A percentile compares a stretch with the other conserved stretches of the same genome.
Evolutionary conservation across 2,113 vertebrate genomes (phyloP).

Genomic region (Nestor notabilis): DNA sequence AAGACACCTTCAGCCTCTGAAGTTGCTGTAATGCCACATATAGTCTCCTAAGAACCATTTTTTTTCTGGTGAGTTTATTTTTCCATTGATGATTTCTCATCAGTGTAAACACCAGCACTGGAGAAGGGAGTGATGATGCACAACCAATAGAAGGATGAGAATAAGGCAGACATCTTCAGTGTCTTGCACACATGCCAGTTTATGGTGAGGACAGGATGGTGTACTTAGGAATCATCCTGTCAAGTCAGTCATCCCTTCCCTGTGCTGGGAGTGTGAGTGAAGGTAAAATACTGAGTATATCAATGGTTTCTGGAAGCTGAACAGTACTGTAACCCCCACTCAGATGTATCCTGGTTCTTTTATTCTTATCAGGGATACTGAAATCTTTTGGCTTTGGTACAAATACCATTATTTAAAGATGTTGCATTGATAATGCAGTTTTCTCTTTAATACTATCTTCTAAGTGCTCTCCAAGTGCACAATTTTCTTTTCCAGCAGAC

Average conservation of each 20-base stretch:
- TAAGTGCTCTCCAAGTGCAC: background rate
- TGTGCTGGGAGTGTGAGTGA: background rate
- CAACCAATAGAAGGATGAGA: background rate
- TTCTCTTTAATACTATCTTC: background rate
- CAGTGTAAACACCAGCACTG: background rate
- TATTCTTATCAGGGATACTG: background rate
- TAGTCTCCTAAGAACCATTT: background rate
- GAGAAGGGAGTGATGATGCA: background rate
- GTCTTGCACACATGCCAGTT: accelerated
- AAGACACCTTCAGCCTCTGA: background rate
- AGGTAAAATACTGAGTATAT: background rate
- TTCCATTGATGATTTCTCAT: background rate
- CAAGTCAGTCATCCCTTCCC: background rate
- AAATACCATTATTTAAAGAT: background rate
- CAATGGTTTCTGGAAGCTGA: background rate
- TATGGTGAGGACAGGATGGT: background rate
- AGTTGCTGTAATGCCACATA: background rate
- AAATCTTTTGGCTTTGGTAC: background rate
- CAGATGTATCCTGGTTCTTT: background rate
- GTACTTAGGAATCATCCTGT: background rate
- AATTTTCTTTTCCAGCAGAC: background rate
- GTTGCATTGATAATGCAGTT: background rate
- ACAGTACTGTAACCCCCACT: background rate
- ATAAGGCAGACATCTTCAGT: background rate
- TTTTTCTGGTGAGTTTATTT: background rate